A percentile compares a stretch with the other conserved stretches of the same genome.
Evolutionary conservation across 2,888 invertebrate species (phyloP).

Genomic region (Epicampocera succincta): DNA sequence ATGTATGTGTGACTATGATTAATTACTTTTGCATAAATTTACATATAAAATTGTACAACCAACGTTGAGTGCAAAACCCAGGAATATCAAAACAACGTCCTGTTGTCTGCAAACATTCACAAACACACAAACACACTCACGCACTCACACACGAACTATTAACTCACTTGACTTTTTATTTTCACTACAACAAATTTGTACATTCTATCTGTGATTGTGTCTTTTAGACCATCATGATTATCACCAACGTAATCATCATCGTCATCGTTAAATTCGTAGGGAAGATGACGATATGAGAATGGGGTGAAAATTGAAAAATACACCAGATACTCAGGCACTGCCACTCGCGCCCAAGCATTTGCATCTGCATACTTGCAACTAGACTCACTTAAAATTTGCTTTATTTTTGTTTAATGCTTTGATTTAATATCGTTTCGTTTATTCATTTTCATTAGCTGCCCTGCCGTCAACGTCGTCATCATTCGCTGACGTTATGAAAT

Average conservation of each 20-base stretch:
- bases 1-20: slow-evolving; percentile 71
- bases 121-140: slow-evolving; percentile 17
- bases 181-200: slow-evolving; percentile 53
- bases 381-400: slow-evolving; percentile 37
- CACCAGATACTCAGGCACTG: slow-evolving; percentile 26
- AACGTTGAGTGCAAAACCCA: slow-evolving; percentile 57
- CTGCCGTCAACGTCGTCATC: slow-evolving; percentile 53
- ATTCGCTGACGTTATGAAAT: slow-evolving; percentile 69
- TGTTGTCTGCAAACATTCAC: slow-evolving; percentile 50
- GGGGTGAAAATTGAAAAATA: slow-evolving; percentile 66
- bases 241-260: slow-evolving; percentile 44
- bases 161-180: slow-evolving; percentile 6
- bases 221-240: slow-evolving; percentile 56
- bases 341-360: not conserved
- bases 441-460: slow-evolving; percentile 48
- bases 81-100: slow-evolving; percentile 65
- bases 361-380: slow-evolving; percentile 17
- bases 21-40: slow-evolving; percentile 73
- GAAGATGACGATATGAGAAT: slow-evolving; percentile 54
- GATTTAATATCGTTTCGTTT: slow-evolving; percentile 51
- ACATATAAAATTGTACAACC: slow-evolving; percentile 64
- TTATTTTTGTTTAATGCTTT: slow-evolving; percentile 12
- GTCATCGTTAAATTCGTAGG: slow-evolving; percentile 38
- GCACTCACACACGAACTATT: not conserved
- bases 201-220: slow-evolving; percentile 61